Conservation (phyloP, 1,140 invertebrate species). For the Chrysomallon squamiferum region DNA sequence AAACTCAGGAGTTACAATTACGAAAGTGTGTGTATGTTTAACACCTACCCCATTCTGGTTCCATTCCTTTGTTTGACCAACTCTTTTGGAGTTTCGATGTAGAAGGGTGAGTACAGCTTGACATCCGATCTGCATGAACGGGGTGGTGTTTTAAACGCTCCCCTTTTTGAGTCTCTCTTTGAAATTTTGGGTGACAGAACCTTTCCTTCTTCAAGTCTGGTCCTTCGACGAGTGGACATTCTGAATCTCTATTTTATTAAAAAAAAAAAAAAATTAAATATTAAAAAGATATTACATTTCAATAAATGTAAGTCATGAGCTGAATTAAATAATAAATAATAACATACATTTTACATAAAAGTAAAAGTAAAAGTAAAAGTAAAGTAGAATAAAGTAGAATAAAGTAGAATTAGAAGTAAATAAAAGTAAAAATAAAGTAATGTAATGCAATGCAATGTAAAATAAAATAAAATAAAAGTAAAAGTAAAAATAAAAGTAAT, state of each 20-base stretch:
- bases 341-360: no score
- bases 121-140: conserved; percentile 17
- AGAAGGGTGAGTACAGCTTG: conserved; percentile 38
- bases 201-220: conserved; percentile 16
- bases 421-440: background rate
- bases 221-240: conserved; percentile 30
- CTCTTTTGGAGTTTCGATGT: conserved; percentile 38
- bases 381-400: background rate
- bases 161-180: background rate
- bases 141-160: conserved; percentile 3
- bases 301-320: no score
- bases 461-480: background rate
- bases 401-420: background rate
- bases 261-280: no score
- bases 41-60: conserved; percentile 7
- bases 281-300: no score
- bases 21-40: background rate
- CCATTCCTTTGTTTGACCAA: conserved; percentile 13
- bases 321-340: no score
- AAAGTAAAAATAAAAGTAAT: background rate
- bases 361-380: background rate
- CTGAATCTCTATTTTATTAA: conserved; percentile 48
- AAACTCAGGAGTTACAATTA: no score
- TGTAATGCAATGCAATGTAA: background rate
- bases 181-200: conserved; percentile 11